A percentile compares a stretch with the other conserved stretches of the same genome.
These are phyloP conservation scores for Anisognathus igniventris DNA, from an alignment of 2,797 vertebrate genomes.

Conservation along the genomic window DNA sequence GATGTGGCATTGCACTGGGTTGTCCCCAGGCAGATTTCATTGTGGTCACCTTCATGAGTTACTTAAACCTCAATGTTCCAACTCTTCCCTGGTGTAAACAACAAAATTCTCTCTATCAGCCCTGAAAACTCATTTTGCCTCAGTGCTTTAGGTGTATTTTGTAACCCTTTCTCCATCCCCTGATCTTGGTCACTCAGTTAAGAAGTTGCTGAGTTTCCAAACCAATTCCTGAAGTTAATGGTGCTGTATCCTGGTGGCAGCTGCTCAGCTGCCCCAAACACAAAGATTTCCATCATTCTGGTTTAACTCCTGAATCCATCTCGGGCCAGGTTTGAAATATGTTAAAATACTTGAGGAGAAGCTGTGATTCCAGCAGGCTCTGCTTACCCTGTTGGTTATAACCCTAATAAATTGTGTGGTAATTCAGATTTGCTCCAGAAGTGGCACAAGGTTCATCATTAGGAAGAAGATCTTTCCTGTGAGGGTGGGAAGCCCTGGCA, in stretches of 20 bases:
- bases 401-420: not conserved
- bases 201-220: not conserved
- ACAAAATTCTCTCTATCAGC: not conserved
- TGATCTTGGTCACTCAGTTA: not conserved
- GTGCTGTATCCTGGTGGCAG: not conserved
- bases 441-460: not conserved
- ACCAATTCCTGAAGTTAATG: not conserved
- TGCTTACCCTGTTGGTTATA: fast-evolving
- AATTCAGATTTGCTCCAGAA: not conserved
- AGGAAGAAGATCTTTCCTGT: not conserved
- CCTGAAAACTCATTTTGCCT: not conserved
- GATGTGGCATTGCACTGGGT: not conserved
- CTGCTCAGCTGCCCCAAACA: not conserved
- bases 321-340: fast-evolving
- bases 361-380: not conserved
- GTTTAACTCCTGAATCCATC: not conserved
- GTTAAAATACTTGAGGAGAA: not conserved
- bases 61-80: not conserved
- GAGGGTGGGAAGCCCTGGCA: not conserved
- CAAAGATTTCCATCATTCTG: not conserved
- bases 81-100: not conserved
- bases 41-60: not conserved
- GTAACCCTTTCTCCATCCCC: not conserved
- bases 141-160: not conserved
- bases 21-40: not conserved